Conservation (phyloP, 2,113 vertebrate genomes). For the zebrafish (Danio rerio) region GRCz12tu NC_133194.1:41656501-41657000, state of each 20-base stretch:
- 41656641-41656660: background rate
- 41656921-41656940: slow-evolving; percentile 44
- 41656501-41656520: no score
- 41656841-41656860: background rate
- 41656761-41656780: background rate
- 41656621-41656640: no score
- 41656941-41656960: slow-evolving; percentile 35
- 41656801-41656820: slow-evolving; percentile 11
- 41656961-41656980: slow-evolving; percentile 44
- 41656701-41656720: background rate
- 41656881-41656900: slow-evolving; percentile 9
- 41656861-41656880: slow-evolving; percentile 1
- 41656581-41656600: no score
- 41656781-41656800: background rate
- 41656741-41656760: background rate
- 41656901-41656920: slow-evolving; percentile 38
- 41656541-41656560: no score
- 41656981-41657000: slow-evolving; percentile 26
- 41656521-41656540: no score
- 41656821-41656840: background rate
- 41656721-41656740: background rate
- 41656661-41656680: background rate
- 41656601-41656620: no score
- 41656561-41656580: no score
- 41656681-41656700: background rate